These are phyloP conservation scores for Cryptoprocta ferox DNA, from an alignment of 2,797 vertebrate species.

Conservation along the genomic window DNA sequence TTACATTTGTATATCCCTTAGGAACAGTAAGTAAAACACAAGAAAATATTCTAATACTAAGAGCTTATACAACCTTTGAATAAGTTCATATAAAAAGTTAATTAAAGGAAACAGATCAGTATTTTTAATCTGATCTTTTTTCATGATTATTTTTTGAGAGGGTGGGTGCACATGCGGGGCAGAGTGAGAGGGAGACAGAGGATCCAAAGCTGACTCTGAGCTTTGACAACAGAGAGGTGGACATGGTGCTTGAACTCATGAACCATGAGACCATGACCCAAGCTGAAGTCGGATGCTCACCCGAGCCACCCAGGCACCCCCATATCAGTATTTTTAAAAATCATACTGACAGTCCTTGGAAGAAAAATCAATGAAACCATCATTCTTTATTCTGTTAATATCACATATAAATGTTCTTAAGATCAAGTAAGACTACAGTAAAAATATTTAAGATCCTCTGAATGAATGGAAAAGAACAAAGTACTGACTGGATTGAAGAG, in stretches of 20 bases:
- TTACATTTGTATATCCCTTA: background rate
- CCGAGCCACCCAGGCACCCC: too few species aligned
- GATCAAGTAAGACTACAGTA: background rate
- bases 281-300: too few species aligned
- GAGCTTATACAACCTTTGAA: background rate
- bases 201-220: too few species aligned
- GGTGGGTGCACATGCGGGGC: too few species aligned
- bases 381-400: slow-evolving; percentile 5
- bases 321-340: background rate
- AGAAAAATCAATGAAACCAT: background rate
- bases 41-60: slow-evolving; percentile 14
- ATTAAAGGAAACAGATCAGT: background rate
- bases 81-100: slow-evolving; percentile 20
- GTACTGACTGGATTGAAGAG: background rate
- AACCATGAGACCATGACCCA: too few species aligned
- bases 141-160: too few species aligned
- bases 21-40: background rate
- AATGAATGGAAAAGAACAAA: background rate
- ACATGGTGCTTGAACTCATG: too few species aligned
- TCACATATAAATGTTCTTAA: background rate
- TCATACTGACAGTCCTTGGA: background rate
- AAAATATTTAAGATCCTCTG: slow-evolving; percentile 12
- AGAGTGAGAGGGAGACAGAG: too few species aligned
- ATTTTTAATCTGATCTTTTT: too few species aligned
- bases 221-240: too few species aligned